Evolutionary conservation across 2,113 vertebrate genomes (phyloP).

Genomic region (Onychostruthus taczanowskii): DNA sequence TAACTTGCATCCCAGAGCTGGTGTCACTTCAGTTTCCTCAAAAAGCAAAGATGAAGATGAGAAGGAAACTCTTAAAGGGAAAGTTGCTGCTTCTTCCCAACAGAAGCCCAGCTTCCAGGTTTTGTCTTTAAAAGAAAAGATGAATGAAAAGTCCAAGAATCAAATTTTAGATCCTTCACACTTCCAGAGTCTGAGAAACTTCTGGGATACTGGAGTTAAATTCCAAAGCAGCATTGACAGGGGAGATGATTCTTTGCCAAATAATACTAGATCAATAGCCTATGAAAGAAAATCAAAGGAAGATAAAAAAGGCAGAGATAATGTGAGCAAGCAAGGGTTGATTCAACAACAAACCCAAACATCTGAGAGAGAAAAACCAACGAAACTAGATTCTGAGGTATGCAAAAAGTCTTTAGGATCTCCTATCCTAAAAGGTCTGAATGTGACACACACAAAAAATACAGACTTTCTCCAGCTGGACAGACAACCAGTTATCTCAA

Average conservation of each 20-base stretch:
- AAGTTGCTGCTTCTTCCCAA: background rate
- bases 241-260: background rate
- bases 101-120: conserved; percentile 70
- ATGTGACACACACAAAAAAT: conserved; percentile 56
- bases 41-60: conserved; percentile 53
- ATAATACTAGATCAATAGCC: background rate
- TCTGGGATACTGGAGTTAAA: conserved; percentile 81
- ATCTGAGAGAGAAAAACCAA: background rate
- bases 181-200: conserved; percentile 85
- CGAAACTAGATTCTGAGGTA: conserved; percentile 44
- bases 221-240: background rate
- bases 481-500: background rate
- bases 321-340: background rate
- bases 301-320: conserved; percentile 23
- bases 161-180: conserved; percentile 70
- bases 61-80: conserved; percentile 32
- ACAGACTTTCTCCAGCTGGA: background rate
- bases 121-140: conserved; percentile 77
- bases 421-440: background rate
- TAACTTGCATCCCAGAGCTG: conserved; percentile 49
- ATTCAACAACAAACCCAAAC: background rate
- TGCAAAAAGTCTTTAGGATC: background rate
- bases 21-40: conserved; percentile 64
- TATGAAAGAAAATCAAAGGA: conserved; percentile 2
- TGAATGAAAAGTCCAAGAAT: conserved; percentile 66